Evolutionary conservation across 2,888 invertebrate genomes (phyloP).

Genomic region (Craniophora ligustri): DNA sequence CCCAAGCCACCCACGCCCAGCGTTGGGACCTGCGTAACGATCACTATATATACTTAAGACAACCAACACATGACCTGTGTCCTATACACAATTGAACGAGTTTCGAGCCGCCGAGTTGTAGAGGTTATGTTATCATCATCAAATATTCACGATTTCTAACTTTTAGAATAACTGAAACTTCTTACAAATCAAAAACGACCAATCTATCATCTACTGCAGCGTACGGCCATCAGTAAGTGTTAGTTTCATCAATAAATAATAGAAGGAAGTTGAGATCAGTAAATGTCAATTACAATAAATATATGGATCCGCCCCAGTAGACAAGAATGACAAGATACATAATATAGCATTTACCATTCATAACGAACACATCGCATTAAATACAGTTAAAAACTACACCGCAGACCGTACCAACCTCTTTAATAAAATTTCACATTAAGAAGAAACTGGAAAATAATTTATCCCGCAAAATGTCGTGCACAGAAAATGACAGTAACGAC

Average conservation of each 20-base stretch:
- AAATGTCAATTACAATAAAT: conserved; percentile 21
- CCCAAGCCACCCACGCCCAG: conserved; percentile 92
- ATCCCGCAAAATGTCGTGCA: conserved; percentile 32
- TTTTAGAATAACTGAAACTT: conserved; percentile 14
- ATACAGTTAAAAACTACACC: background rate
- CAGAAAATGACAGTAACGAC: conserved; percentile 13
- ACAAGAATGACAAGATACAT: background rate
- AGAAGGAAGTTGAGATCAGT: conserved; percentile 2
- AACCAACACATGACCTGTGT: conserved; percentile 1
- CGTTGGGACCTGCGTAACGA: conserved; percentile 83
- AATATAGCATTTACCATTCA: too few relatives aligned
- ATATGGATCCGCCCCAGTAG: conserved; percentile 19
- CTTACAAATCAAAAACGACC: conserved; percentile 2
- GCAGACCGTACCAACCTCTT: conserved; percentile 26
- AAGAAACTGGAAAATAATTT: too few relatives aligned
- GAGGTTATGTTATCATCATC: conserved; percentile 29
- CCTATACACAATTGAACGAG: conserved; percentile 23
- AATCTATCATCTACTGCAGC: conserved; percentile 2
- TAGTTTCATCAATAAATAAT: conserved; percentile 1
- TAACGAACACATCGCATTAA: background rate
- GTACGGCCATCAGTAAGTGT: background rate
- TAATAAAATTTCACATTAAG: conserved; percentile 5
- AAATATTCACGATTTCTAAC: conserved; percentile 31
- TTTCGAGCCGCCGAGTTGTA: conserved; percentile 12
- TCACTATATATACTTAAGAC: background rate